Percentiles rank a stretch among this genome's conserved stretches.
phyloP scores from a whole-genome alignment of 2,888 invertebrate genomes.

The Macrosiphum euphorbiae region DNA sequence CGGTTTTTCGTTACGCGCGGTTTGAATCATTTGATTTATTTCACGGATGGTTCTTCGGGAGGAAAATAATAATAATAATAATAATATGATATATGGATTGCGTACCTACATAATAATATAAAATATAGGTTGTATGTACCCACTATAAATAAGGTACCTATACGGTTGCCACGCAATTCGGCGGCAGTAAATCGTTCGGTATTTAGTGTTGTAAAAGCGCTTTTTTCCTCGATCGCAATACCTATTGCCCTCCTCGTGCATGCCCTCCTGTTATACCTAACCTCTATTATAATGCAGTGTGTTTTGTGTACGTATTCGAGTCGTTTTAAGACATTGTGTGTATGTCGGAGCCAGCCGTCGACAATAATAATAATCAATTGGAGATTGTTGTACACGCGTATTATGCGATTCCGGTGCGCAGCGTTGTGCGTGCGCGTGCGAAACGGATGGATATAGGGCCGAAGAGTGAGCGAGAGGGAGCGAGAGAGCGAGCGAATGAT shows the following conservation, averaged over 20 bases:
- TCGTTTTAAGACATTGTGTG: not conserved
- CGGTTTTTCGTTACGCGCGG: not conserved
- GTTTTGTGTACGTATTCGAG: not conserved
- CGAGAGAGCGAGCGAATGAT: not conserved
- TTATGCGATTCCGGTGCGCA: not conserved
- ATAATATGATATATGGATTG: not conserved
- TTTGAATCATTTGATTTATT: constrained; percentile 8
- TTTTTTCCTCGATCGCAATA: not conserved
- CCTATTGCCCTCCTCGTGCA: not conserved
- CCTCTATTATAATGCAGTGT: not conserved
- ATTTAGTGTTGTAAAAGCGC: not conserved
- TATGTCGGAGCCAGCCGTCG: not conserved
- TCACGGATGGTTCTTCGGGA: constrained; percentile 7
- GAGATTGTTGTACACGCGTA: constrained; percentile 36
- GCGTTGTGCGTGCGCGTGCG: constrained; percentile 5
- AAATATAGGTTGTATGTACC: not conserved
- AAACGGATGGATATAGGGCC: not conserved
- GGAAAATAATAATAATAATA: not conserved
- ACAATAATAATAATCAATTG: constrained; percentile 36
- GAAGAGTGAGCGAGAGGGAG: not conserved
- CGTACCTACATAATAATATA: not conserved
- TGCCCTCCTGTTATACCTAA: not conserved
- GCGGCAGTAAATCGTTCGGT: constrained; percentile 33
- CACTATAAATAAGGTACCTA: not conserved
- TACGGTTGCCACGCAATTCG: not conserved